Evolutionary conservation across 2,888 invertebrate genomes (phyloP), one percentile per base, ranked within the genome.

Genomic region (Pasiphila rectangulata): DNA sequence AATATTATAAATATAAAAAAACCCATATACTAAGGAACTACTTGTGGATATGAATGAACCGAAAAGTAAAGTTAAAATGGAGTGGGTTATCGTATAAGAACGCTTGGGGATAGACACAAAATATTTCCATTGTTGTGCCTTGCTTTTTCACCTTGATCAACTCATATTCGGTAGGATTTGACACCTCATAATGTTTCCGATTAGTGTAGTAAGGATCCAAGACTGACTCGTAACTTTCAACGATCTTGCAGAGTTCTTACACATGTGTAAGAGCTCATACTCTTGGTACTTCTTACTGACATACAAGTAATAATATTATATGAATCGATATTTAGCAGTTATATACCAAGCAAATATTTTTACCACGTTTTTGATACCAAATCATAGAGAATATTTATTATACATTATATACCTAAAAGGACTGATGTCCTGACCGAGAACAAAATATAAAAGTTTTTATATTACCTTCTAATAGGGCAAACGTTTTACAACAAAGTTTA

Each of bases 181-280:
- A 34, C 24, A 19, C 15, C 7, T 20, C 34, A n/a, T 20, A 29
- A 24, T 45, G 24, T 38, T 36, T 45, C 25, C 40, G 32, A 42
- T 39, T 48, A 46, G 46, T 29, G 20, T 9, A 40, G 34, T 48
- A 51, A 38, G 45, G 42, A 17, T 10, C 24, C 48, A 57, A 55
- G 55, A 57, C 52, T 55, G 57, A 55, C 47, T 45, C 44, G 38
- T 45, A 41, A 51, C 43, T 36, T 45, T 30, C 46, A 51, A 43
- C 32, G 45, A 46, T 48, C 38, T 41, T 43, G 32, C 27, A 27
- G n/a, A n/a, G n/a, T n/a, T 32, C 9, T 2, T 9, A 19, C 32
- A 19, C 7, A 6, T 29, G 10, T 9, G 3, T n/a, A n/a, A n/a
- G n/a, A n/a, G 21, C 27, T 13, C 12, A 13, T 13, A 27, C 13